These are phyloP conservation scores for Charanyca ferruginea DNA, from an alignment of 2,888 invertebrate genomes.

Conservation along the genomic window DNA sequence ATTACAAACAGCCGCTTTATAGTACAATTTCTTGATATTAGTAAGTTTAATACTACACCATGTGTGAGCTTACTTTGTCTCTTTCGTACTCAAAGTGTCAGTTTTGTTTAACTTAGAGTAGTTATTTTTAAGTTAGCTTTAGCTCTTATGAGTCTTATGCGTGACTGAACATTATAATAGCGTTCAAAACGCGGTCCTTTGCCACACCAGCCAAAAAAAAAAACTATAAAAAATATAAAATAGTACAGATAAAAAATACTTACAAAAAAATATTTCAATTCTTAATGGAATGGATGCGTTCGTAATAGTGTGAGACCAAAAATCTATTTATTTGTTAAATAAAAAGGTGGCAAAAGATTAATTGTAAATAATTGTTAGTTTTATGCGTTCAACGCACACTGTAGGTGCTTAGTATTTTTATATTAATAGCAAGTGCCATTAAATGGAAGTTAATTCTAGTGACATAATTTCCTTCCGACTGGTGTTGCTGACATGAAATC, in stretches of 20 bases:
- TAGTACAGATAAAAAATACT: conserved; percentile 53
- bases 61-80: conserved; percentile 49
- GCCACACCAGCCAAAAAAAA: conserved; percentile 70
- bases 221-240: conserved; percentile 60
- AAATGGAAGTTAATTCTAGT: conserved; percentile 74
- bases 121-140: conserved; percentile 47
- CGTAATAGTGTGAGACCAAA: conserved; percentile 63
- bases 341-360: conserved; percentile 75
- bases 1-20: conserved; percentile 46
- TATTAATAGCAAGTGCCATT: conserved; percentile 81
- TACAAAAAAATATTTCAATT: conserved; percentile 69
- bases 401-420: conserved; percentile 77
- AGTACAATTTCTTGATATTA: conserved; percentile 51
- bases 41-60: conserved; percentile 30
- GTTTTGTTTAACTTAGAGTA: conserved; percentile 45
- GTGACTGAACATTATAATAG: conserved; percentile 80
- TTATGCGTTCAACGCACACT: conserved; percentile 82
- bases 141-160: conserved; percentile 67
- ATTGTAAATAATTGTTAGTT: conserved; percentile 79
- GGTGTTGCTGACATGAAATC: conserved; percentile 78
- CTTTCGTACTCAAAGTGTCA: conserved; percentile 47
- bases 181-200: conserved; percentile 84
- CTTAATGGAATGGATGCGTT: conserved; percentile 76
- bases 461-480: conserved; percentile 76
- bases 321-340: conserved; percentile 70